A percentile compares a stretch with the other conserved stretches of the same genome.
These are phyloP conservation scores for Thymelicus lineola DNA, from an alignment of 2,888 invertebrate species.

Conservation along the genomic window DNA sequence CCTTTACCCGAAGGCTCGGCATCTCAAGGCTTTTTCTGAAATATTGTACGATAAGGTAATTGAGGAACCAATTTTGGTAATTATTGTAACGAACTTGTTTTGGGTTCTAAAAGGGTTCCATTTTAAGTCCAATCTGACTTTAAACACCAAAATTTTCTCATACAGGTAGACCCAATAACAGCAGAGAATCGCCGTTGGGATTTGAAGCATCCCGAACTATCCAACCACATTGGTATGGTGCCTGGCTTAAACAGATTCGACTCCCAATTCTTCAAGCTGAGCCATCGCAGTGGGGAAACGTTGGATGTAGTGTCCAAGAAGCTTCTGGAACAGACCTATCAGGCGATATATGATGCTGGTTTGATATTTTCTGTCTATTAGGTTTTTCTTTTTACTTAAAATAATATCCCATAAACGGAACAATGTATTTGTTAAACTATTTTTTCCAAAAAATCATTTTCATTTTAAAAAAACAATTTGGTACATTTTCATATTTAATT, in stretches of 20 bases:
- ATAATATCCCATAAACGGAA: too few relatives aligned
- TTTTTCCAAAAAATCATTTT: too few relatives aligned
- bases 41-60: constrained; percentile 44
- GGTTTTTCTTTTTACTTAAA: too few relatives aligned
- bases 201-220: constrained; percentile 68
- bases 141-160: background rate
- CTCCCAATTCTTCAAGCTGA: constrained; percentile 88
- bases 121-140: background rate
- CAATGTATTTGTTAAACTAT: too few relatives aligned
- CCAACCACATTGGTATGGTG: constrained; percentile 86
- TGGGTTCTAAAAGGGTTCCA: too few relatives aligned
- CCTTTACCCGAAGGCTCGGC: constrained; percentile 41
- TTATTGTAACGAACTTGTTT: too few relatives aligned
- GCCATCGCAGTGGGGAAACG: constrained; percentile 82
- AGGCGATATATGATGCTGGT: constrained; percentile 89
- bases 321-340: constrained; percentile 88
- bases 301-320: constrained; percentile 85
- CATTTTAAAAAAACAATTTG: too few relatives aligned
- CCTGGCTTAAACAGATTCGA: constrained; percentile 87
- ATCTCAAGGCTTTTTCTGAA: constrained; percentile 41
- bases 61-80: too few relatives aligned
- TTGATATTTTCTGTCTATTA: constrained; percentile 24
- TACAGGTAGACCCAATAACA: constrained; percentile 85
- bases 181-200: constrained; percentile 69
- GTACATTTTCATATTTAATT: too few relatives aligned